These are phyloP conservation scores for Sardinella longiceps DNA, from an alignment of 2,797 vertebrate genomes.

Conservation along the genomic window DNA sequence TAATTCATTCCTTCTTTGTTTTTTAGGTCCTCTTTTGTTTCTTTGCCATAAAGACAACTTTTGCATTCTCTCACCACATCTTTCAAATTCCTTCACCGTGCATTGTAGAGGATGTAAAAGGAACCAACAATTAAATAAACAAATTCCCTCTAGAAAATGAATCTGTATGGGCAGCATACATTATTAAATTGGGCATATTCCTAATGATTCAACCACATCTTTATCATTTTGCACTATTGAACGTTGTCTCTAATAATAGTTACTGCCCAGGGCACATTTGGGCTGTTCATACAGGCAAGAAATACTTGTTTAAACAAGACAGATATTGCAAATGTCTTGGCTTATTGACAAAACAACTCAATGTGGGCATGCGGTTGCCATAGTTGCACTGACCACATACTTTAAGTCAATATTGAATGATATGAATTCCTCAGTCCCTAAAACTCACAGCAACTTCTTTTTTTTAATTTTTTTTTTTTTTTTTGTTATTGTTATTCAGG, in stretches of 20 bases:
- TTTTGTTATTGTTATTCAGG: too few relatives aligned
- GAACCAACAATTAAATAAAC: too few relatives aligned
- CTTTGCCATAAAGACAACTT: too few relatives aligned
- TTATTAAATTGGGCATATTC: neutral
- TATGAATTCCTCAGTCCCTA: neutral
- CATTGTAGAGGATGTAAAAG: too few relatives aligned
- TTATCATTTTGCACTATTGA: neutral
- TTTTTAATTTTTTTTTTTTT: too few relatives aligned
- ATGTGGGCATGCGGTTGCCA: conserved; percentile 25
- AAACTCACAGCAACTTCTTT: neutral
- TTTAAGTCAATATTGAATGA: neutral
- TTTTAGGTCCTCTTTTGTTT: too few relatives aligned
- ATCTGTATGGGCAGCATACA: too few relatives aligned
- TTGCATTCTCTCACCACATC: too few relatives aligned
- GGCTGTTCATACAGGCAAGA: neutral
- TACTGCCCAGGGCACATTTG: neutral
- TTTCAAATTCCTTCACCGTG: too few relatives aligned
- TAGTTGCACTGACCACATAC: neutral
- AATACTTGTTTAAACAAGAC: neutral
- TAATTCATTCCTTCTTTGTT: too few relatives aligned
- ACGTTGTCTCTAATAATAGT: neutral
- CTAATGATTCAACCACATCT: neutral
- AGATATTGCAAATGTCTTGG: conserved; percentile 24
- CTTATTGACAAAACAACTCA: conserved; percentile 59
- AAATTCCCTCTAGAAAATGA: too few relatives aligned